These are phyloP conservation scores for Phacellophora camtschatica DNA, from an alignment of 30 jellyfish, hydroid and myxozoan genomes.

Conservation along the genomic window DNA sequence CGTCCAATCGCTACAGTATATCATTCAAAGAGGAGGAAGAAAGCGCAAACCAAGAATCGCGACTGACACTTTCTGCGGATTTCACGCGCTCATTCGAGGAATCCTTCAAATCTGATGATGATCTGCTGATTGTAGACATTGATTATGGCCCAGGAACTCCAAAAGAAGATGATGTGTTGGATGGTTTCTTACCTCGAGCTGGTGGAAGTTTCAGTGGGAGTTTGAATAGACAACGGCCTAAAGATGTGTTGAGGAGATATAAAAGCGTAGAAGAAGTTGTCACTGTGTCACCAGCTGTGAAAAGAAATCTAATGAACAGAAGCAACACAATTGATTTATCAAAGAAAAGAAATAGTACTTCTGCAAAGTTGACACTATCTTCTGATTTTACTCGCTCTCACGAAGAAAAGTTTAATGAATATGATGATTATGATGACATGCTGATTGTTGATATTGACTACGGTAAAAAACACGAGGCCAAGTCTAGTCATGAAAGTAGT, in stretches of 20 bases:
- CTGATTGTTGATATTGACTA: slow-evolving; percentile 37
- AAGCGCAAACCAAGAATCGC: background rate
- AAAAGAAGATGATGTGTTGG: background rate
- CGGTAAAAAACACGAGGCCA: background rate
- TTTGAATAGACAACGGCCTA: slow-evolving; percentile 17
- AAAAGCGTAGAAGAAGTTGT: slow-evolving; percentile 41
- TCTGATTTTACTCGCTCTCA: slow-evolving; percentile 30
- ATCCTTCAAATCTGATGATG: slow-evolving; percentile 23
- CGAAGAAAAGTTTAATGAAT: slow-evolving; percentile 18
- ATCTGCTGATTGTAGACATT: slow-evolving; percentile 25
- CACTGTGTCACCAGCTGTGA: slow-evolving; percentile 29
- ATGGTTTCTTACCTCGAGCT: slow-evolving; percentile 2
- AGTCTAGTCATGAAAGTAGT: background rate
- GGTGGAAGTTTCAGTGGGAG: slow-evolving; percentile 1
- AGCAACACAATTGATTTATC: too few species aligned
- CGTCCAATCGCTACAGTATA: slow-evolving; percentile 13
- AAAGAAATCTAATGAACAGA: too few species aligned
- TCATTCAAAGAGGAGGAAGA: slow-evolving; percentile 32
- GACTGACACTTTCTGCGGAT: slow-evolving; percentile 40
- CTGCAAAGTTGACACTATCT: slow-evolving; percentile 3
- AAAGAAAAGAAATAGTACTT: background rate
- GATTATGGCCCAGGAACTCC: slow-evolving; percentile 26
- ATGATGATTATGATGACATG: slow-evolving; percentile 26
- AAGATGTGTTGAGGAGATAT: slow-evolving; percentile 17
- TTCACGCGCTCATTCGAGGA: slow-evolving; percentile 49